A percentile compares a stretch with the other conserved stretches of the same genome.
Conservation (phyloP, 2,888 invertebrate genomes). For the Eueremaeus valkanovi region DNA sequence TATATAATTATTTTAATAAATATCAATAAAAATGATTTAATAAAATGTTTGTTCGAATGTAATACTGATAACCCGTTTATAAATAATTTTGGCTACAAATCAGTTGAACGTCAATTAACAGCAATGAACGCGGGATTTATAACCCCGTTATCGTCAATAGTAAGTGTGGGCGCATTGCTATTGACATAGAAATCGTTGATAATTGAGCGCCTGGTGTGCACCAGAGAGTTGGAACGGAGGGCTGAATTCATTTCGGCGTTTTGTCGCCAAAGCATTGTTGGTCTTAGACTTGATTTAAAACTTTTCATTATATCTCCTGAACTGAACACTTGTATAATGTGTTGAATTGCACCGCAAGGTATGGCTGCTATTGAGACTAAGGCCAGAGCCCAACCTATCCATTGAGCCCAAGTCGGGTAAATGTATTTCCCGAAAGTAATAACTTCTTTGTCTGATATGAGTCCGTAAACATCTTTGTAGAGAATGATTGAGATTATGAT, state of each 20-base stretch:
- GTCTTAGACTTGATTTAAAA: slow-evolving; percentile 3
- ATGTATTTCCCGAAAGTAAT: slow-evolving; percentile 42
- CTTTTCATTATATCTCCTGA: background rate
- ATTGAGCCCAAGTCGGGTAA: slow-evolving; percentile 44
- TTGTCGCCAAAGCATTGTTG: slow-evolving; percentile 7
- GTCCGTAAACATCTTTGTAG: background rate
- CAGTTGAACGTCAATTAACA: background rate
- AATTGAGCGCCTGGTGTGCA: background rate
- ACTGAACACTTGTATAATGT: slow-evolving; percentile 1
- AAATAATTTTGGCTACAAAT: too few species aligned
- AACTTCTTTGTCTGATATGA: slow-evolving; percentile 4
- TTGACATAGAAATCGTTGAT: slow-evolving; percentile 9
- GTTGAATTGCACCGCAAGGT: slow-evolving; percentile 39
- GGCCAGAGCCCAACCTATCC: slow-evolving; percentile 44
- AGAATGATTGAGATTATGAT: slow-evolving; percentile 43
- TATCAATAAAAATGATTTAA: too few species aligned
- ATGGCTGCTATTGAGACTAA: slow-evolving; percentile 43
- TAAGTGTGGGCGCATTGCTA: background rate
- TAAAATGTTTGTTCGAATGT: too few species aligned
- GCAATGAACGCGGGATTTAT: slow-evolving; percentile 25
- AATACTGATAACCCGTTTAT: too few species aligned
- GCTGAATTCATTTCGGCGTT: slow-evolving; percentile 14
- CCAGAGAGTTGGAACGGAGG: background rate
- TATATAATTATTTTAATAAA: too few species aligned
- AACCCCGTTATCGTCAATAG: background rate